Conservation (phyloP, 2,888 invertebrate species). For the Rhagium mordax region DNA sequence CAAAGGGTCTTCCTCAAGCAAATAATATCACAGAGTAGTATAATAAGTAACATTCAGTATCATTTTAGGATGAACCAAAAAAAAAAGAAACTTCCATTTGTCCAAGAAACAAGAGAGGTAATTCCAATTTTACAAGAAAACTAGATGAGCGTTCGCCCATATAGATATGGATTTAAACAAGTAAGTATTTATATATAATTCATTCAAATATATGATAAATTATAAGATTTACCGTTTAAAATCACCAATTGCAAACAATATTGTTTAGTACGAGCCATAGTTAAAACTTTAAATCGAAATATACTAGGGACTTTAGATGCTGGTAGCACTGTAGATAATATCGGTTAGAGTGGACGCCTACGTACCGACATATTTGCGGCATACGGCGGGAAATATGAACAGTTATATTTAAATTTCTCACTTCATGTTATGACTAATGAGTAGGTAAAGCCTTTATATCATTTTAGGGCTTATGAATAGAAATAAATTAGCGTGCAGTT, state of each 20-base stretch:
- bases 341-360: too few relatives aligned
- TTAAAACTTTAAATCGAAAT: constrained; percentile 22
- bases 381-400: too few relatives aligned
- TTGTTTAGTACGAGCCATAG: constrained; percentile 30
- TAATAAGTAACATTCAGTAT: too few relatives aligned
- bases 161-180: neutral
- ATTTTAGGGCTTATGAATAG: too few relatives aligned
- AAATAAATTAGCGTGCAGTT: too few relatives aligned
- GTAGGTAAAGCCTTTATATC: too few relatives aligned
- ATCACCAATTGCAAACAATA: constrained; percentile 15
- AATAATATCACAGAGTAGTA: too few relatives aligned
- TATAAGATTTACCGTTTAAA: constrained; percentile 9
- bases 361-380: too few relatives aligned
- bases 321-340: neutral
- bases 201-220: neutral
- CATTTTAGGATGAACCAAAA: neutral
- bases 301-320: constrained; percentile 4
- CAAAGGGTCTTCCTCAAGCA: too few relatives aligned
- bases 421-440: too few relatives aligned
- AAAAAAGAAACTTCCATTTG: neutral
- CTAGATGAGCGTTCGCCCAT: neutral
- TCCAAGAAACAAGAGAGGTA: neutral
- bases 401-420: too few relatives aligned
- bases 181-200: neutral
- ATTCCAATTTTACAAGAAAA: neutral